These are phyloP conservation scores for Ursus arctos DNA, from an alignment of 2,113 vertebrate genomes.

Conservation along the genomic window DNA sequence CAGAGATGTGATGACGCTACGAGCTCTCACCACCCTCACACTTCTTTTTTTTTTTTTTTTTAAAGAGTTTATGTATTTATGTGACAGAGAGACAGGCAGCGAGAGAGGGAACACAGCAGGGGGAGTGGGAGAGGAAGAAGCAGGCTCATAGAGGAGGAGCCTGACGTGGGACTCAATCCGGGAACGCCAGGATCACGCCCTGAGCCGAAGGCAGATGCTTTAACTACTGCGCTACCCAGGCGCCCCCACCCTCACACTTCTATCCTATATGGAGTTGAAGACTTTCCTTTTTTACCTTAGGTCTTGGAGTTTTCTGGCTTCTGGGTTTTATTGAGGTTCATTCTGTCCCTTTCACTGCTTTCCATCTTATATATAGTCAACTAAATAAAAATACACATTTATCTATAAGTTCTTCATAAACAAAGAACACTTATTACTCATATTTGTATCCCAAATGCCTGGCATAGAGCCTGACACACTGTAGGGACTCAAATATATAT, in stretches of 20 bases:
- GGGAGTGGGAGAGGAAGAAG: no score
- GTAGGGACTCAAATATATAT: not conserved
- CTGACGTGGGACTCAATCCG: no score
- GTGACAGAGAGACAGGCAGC: no score
- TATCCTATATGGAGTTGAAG: not conserved
- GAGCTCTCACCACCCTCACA: not conserved
- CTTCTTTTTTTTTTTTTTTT: no score
- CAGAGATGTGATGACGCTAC: not conserved
- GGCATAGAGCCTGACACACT: not conserved
- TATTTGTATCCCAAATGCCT: not conserved
- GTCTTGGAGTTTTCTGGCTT: not conserved
- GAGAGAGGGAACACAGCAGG: no score
- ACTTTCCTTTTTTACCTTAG: not conserved
- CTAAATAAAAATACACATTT: not conserved
- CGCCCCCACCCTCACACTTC: not conserved
- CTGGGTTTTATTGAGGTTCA: not conserved
- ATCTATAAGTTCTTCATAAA: not conserved
- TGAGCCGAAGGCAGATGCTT: no score
- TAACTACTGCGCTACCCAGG: no score
- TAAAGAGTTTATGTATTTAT: no score
- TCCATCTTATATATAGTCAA: not conserved
- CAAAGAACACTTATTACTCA: not conserved
- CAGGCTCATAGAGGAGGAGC: no score
- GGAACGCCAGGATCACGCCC: no score
- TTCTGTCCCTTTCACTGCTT: not conserved